Evolutionary conservation across 2,797 vertebrate genomes (phyloP).

Genomic region (Oreortyx pictus): DNA sequence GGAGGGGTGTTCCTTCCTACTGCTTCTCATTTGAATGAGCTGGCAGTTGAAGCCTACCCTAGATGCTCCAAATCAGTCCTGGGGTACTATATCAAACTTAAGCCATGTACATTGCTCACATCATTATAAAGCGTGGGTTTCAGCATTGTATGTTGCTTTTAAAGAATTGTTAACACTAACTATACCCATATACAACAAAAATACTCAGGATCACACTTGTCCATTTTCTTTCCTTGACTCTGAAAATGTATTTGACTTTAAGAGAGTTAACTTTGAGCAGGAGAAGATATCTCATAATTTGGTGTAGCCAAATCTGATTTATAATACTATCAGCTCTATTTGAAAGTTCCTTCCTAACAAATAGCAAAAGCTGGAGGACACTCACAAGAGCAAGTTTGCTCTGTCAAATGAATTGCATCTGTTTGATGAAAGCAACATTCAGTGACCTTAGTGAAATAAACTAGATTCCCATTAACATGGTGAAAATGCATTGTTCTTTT

Average conservation of each 20-base stretch:
- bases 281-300: neutral
- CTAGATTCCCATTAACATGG: neutral
- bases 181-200: neutral
- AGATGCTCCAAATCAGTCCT: neutral
- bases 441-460: constrained; percentile 29
- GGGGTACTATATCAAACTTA: rapidly evolving
- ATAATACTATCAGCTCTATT: neutral
- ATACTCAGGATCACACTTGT: neutral
- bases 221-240: neutral
- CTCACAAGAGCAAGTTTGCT: neutral
- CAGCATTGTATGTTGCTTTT: neutral
- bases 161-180: neutral
- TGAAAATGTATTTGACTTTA: neutral
- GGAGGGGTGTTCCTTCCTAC: neutral
- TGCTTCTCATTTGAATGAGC: neutral
- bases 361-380: neutral
- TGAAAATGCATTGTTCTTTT: neutral
- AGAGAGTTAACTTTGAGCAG: neutral
- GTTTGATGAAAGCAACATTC: neutral
- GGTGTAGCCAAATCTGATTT: constrained; percentile 1
- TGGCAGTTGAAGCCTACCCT: neutral
- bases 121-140: neutral
- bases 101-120: neutral
- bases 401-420: constrained; percentile 1
- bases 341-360: constrained; percentile 29